Evolutionary conservation across 2,113 vertebrate species (phyloP).

Genomic region (Cololabis saira): DNA sequence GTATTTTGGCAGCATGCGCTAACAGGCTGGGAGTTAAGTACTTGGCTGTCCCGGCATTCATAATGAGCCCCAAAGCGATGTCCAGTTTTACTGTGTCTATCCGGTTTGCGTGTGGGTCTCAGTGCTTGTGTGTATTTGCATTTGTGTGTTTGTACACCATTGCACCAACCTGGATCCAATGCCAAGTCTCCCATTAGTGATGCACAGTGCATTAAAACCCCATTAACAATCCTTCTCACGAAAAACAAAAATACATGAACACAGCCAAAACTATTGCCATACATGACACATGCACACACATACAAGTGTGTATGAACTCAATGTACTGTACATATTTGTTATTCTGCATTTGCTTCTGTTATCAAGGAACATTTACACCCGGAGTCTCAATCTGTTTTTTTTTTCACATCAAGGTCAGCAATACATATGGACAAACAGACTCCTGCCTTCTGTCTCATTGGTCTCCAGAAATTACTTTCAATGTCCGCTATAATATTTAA

Average conservation of each 20-base stretch:
- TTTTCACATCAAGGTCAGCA: slow-evolving; percentile 50
- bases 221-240: slow-evolving; percentile 59
- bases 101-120: slow-evolving; percentile 16
- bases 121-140: slow-evolving; percentile 2
- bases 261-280: slow-evolving; percentile 38
- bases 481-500: too few relatives aligned
- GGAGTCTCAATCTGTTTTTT: slow-evolving; percentile 25
- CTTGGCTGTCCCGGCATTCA: slow-evolving; percentile 73
- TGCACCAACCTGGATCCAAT: slow-evolving; percentile 57
- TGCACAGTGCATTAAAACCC: slow-evolving; percentile 71
- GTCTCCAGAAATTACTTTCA: too few relatives aligned
- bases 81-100: slow-evolving; percentile 67
- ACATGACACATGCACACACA: slow-evolving; percentile 3
- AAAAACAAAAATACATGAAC: slow-evolving; percentile 33
- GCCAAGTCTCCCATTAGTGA: slow-evolving; percentile 74
- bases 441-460: slow-evolving; percentile 15
- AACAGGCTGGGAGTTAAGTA: slow-evolving; percentile 77
- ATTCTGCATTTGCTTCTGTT: slow-evolving; percentile 43
- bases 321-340: slow-evolving; percentile 5
- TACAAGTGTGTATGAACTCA: slow-evolving; percentile 18
- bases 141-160: slow-evolving; percentile 50
- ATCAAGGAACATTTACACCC: slow-evolving; percentile 31
- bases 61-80: slow-evolving; percentile 78
- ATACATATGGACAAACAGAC: slow-evolving; percentile 44
- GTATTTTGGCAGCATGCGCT: slow-evolving; percentile 64